Conservation (phyloP, 2,113 vertebrate genomes). For the Oncorhynchus keta region DNA sequence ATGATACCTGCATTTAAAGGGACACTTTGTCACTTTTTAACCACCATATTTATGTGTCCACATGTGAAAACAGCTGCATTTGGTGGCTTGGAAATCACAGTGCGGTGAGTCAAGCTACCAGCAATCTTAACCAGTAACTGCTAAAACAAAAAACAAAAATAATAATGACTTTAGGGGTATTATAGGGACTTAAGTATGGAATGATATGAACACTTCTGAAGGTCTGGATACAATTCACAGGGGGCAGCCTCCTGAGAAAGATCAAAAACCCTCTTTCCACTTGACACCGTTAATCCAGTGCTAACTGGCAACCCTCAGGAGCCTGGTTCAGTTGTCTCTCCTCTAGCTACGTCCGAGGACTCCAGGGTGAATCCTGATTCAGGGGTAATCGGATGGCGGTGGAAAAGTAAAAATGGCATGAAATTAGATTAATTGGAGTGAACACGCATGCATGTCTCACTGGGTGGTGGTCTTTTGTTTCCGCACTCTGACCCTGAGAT, state of each 20-base stretch:
- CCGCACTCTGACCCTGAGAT: constrained; percentile 55
- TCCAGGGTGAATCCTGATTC: constrained; percentile 2
- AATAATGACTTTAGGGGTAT: neutral
- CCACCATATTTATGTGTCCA: no score
- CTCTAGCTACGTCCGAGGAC: constrained; percentile 42
- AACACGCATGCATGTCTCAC: constrained; percentile 48
- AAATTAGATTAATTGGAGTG: constrained; percentile 59
- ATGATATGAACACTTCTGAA: no score
- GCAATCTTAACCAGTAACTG: no score
- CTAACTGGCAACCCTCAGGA: constrained; percentile 69
- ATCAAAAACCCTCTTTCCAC: constrained; percentile 64
- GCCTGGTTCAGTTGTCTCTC: constrained; percentile 41
- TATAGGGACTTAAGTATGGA: neutral
- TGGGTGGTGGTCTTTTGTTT: constrained; percentile 39
- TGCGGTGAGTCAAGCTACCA: no score
- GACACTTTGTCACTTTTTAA: no score
- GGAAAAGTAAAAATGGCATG: constrained; percentile 52
- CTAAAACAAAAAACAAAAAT: no score
- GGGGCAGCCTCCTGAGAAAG: constrained; percentile 47
- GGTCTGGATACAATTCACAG: neutral
- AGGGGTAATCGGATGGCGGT: constrained; percentile 49
- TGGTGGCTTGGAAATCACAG: no score
- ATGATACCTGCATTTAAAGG: neutral
- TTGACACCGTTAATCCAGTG: constrained; percentile 74
- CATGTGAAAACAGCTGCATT: no score